Base-by-base conservation (phyloP, 2,888 invertebrate genomes). In the Leucozona laternaria region DNA sequence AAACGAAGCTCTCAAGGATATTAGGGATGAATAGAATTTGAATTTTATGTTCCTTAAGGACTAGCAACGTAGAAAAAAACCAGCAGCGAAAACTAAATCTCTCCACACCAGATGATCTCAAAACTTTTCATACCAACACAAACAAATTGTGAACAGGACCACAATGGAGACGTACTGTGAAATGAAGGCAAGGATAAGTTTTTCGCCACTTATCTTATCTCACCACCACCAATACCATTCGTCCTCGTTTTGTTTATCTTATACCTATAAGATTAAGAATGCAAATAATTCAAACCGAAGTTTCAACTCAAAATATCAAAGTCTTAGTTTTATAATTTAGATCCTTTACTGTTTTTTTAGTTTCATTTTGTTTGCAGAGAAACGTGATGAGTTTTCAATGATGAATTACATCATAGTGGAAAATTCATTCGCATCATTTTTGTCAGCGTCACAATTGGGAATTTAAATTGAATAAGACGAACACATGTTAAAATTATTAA, bases 1-100 rank as follows among this genome's bases (percentile, higher is more conserved):
- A 78, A 70, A 62, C 73, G 68, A 80, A 85, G 80, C 76, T 80
- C 85, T 80, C 85, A 85, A 85, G 80, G 80, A 77, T 80, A 37
- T 62, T 45, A 25, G 43, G 71, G 68, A 77, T 80, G 76, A 80
- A 80, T 62, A 70, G 77, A 80, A 85, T 85, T 80, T 80, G 77
- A 85, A 80, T 80, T 85, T 80, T 73, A 50, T 73, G 77, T 60
- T 73, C 55, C 43, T 50, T 55, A 58, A 71, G 62, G 60, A 71
- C 58, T 34, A 58, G 6, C 57, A 20, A 45, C 53, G 13, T 20
- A 6, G 6, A 6, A 55, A 37, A 10, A 20, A n/a, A 40, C 4
- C 4, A 60, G 37, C 8, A 28, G 43, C 10, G 8, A 45, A 43
- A 64, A 17, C 43, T 43, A 43, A 43, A 28, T 17, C 31, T 20